These are phyloP conservation scores for Chrysomallon squamiferum DNA, from an alignment of 1,140 invertebrate genomes.

Conservation along the genomic window DNA sequence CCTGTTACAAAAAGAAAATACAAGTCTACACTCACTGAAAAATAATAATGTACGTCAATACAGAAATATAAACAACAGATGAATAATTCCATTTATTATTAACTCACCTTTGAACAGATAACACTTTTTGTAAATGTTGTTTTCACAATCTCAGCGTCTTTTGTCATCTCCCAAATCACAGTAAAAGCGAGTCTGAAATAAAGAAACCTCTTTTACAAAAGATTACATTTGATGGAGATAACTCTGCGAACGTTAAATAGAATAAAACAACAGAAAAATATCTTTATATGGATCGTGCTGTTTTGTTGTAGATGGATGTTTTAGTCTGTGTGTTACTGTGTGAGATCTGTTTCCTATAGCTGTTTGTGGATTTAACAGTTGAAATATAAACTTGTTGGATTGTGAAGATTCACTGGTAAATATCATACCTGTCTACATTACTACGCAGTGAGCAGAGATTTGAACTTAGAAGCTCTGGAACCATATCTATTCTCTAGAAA, in stretches of 20 bases:
- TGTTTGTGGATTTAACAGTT: too few relatives aligned
- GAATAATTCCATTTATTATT: not conserved
- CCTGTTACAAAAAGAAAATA: constrained; percentile 60
- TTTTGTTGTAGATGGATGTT: too few relatives aligned
- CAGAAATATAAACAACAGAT: not conserved
- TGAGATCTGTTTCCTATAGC: too few relatives aligned
- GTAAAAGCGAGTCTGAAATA: constrained; percentile 64
- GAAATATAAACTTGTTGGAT: too few relatives aligned
- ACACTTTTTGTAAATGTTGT: constrained; percentile 91
- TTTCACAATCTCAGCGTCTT: constrained; percentile 82
- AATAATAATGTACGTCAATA: too few relatives aligned
- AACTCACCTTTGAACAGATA: constrained; percentile 71
- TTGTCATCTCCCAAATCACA: constrained; percentile 64
- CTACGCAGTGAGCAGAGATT: constrained; percentile 66
- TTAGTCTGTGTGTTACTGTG: too few relatives aligned
- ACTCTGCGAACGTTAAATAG: too few relatives aligned
- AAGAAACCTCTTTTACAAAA: not conserved
- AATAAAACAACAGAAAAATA: too few relatives aligned
- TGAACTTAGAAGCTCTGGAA: constrained; percentile 65
- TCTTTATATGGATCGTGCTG: too few relatives aligned
- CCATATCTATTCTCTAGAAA: constrained; percentile 66
- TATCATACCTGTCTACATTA: constrained; percentile 65
- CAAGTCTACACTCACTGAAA: too few relatives aligned
- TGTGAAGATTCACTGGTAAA: too few relatives aligned
- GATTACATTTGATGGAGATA: too few relatives aligned